A percentile compares a stretch with the other conserved stretches of the same genome.
Evolutionary conservation across 1,140 invertebrate species (phyloP).

Genomic region (Conus betulinus): DNA sequence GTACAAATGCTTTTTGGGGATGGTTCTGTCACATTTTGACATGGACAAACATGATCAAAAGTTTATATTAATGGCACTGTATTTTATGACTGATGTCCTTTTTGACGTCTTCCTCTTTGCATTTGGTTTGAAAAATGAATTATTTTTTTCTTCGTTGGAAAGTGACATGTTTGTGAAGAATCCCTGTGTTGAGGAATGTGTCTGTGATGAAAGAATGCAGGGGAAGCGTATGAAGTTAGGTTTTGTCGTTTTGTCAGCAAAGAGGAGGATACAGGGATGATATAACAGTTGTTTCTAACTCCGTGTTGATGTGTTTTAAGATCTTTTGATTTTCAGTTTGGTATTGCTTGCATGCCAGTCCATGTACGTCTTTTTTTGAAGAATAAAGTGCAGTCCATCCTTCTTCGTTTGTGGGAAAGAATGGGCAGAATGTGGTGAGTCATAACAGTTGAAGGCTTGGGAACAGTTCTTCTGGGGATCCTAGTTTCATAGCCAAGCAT

Average conservation of each 20-base stretch:
- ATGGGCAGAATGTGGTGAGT: no score
- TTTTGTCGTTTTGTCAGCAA: neutral
- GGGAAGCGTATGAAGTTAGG: neutral
- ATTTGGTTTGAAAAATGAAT: neutral
- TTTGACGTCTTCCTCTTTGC: neutral
- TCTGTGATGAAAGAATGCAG: neutral
- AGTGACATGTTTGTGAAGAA: neutral
- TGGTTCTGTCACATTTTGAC: neutral
- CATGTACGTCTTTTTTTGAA: constrained; percentile 1
- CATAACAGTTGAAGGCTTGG: no score
- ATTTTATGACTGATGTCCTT: neutral
- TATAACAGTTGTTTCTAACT: neutral
- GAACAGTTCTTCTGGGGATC: no score
- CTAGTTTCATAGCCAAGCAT: no score
- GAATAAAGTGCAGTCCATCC: constrained; percentile 10
- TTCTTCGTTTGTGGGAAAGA: neutral
- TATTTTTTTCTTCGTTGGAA: neutral
- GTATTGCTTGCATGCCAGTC: constrained; percentile 2
- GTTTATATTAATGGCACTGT: neutral
- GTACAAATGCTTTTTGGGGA: neutral
- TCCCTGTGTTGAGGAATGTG: no score
- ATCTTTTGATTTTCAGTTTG: neutral
- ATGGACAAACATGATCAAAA: neutral
- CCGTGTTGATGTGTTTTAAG: neutral
- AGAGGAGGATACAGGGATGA: neutral